phyloP scores from a whole-genome alignment of 2,888 invertebrate genomes.

The Cecidostiba fungosa region DNA sequence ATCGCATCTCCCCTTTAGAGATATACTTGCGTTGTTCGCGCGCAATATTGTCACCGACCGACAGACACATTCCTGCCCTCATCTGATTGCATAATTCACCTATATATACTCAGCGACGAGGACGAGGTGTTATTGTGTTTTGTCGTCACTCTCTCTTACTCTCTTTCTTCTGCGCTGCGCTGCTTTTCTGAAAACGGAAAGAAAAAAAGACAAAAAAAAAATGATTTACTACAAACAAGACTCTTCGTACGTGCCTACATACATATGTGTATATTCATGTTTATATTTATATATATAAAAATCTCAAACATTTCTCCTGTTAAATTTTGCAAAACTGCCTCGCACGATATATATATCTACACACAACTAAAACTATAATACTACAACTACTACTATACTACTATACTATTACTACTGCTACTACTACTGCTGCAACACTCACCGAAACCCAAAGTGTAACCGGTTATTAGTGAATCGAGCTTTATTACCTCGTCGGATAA shows the following conservation, averaged over 20 bases:
- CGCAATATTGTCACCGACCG: slow-evolving; percentile 41
- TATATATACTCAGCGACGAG: slow-evolving; percentile 4
- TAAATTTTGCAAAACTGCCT: slow-evolving; percentile 35
- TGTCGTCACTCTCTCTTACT: background rate
- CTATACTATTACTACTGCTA: slow-evolving; percentile 30
- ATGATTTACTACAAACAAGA: slow-evolving; percentile 12
- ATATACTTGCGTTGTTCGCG: background rate
- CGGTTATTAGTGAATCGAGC: background rate
- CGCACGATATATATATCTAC: slow-evolving; percentile 32
- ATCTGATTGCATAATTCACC: background rate
- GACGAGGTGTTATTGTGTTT: background rate
- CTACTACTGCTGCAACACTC: slow-evolving; percentile 22
- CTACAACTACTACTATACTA: slow-evolving; percentile 15
- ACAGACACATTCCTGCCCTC: slow-evolving; percentile 53
- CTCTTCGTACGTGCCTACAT: slow-evolving; percentile 42
- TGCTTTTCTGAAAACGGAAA: background rate
- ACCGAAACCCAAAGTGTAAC: background rate
- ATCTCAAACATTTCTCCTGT: slow-evolving; percentile 25
- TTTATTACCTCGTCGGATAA: background rate
- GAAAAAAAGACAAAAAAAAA: background rate
- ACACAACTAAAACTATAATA: slow-evolving; percentile 24
- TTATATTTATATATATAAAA: slow-evolving; percentile 18
- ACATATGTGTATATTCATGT: slow-evolving; percentile 39
- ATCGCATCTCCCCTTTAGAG: background rate
- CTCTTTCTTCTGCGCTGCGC: slow-evolving; percentile 27